These are phyloP conservation scores for Sphenodon punctatus DNA, from an alignment of 2,797 vertebrate species.

Conservation along the genomic window DNA sequence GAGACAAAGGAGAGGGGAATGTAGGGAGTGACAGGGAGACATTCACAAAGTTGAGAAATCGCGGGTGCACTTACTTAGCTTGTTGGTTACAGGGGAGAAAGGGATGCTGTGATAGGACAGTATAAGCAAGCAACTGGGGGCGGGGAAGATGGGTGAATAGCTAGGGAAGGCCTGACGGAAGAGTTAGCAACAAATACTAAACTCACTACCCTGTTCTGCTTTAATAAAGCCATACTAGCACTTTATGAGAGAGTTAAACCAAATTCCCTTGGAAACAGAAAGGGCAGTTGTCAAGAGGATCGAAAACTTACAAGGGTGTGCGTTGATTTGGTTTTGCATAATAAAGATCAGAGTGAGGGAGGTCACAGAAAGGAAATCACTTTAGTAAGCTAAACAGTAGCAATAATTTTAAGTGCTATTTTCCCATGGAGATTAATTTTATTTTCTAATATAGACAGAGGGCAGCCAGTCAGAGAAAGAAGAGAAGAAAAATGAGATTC, in stretches of 20 bases:
- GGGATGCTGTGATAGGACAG: too few relatives aligned
- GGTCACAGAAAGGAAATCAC: constrained; percentile 70
- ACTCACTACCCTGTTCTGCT: too few relatives aligned
- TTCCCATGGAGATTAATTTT: constrained; percentile 75
- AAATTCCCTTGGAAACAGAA: constrained; percentile 49
- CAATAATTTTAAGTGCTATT: constrained; percentile 75
- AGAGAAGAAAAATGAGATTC: constrained; percentile 62
- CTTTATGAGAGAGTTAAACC: constrained; percentile 41
- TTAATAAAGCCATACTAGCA: constrained; percentile 11
- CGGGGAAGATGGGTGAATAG: too few relatives aligned
- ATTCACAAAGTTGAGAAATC: too few relatives aligned
- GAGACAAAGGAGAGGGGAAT: too few relatives aligned
- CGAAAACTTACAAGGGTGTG: constrained; percentile 42
- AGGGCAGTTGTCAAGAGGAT: too few relatives aligned
- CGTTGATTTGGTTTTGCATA: constrained; percentile 72
- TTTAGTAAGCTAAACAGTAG: constrained; percentile 74
- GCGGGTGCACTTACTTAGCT: too few relatives aligned
- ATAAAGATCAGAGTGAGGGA: constrained; percentile 68
- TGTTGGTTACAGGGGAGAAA: too few relatives aligned
- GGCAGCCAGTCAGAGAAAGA: constrained; percentile 58
- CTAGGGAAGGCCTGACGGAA: too few relatives aligned
- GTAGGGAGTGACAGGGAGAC: too few relatives aligned
- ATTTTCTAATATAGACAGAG: constrained; percentile 71
- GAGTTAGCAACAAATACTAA: too few relatives aligned
- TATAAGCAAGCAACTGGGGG: too few relatives aligned